A percentile compares a stretch with the other conserved stretches of the same genome.
These are phyloP conservation scores for Scaptomyza graminum DNA, from an alignment of 1,140 invertebrate genomes.

Conservation along the genomic window DNA sequence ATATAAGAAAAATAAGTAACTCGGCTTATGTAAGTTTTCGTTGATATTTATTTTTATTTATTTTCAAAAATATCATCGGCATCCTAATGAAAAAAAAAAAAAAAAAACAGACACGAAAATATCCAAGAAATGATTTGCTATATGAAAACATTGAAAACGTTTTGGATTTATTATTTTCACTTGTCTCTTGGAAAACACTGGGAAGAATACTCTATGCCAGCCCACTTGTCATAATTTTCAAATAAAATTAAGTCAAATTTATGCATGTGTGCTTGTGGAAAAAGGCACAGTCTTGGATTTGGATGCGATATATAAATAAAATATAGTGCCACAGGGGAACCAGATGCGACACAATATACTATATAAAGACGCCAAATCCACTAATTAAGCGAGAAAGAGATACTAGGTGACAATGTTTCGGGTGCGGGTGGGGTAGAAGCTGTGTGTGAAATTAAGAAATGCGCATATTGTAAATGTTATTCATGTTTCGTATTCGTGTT, in stretches of 20 bases:
- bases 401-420: constrained; percentile 63
- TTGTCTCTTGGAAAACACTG: constrained; percentile 20
- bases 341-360: constrained; percentile 34
- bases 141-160: constrained; percentile 43
- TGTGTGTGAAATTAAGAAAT: constrained; percentile 40
- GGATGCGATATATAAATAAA: constrained; percentile 40
- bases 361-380: constrained; percentile 64
- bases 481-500: constrained; percentile 54
- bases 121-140: constrained; percentile 43
- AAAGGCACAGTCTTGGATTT: constrained; percentile 54
- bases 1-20: constrained; percentile 17
- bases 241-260: constrained; percentile 71
- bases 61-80: constrained; percentile 21
- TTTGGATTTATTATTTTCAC: constrained; percentile 44
- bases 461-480: constrained; percentile 65
- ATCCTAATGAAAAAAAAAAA: constrained; percentile 7
- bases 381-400: constrained; percentile 68
- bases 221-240: constrained; percentile 79
- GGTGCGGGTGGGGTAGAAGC: not conserved
- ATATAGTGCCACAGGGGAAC: constrained; percentile 9
- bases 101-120: constrained; percentile 23
- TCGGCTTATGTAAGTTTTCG: constrained; percentile 45
- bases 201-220: constrained; percentile 41
- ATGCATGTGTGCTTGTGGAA: constrained; percentile 37
- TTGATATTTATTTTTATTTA: constrained; percentile 10